phyloP scores from a whole-genome alignment of 2,113 vertebrate species.

The Pygoscelis adeliae region DNA sequence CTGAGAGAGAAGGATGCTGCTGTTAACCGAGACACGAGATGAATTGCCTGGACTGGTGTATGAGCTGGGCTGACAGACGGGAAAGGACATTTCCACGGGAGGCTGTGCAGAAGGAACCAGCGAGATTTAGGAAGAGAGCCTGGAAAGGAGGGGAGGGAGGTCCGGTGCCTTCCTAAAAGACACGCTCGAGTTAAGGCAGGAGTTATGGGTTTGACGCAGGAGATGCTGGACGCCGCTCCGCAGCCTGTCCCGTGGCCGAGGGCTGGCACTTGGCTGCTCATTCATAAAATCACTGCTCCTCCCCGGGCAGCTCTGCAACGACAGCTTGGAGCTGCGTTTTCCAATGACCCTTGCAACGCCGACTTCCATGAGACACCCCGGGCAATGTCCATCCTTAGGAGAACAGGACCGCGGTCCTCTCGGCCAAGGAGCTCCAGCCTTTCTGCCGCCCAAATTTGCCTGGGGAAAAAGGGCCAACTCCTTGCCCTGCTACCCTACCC shows the following conservation, averaged over 20 bases:
- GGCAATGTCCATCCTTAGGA: background rate
- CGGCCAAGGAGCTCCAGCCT: background rate
- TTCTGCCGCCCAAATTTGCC: background rate
- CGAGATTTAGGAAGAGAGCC: background rate
- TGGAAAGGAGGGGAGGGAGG: background rate
- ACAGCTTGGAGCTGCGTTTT: background rate
- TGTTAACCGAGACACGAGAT: background rate
- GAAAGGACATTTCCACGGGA: background rate
- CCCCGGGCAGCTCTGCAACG: background rate
- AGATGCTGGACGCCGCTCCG: background rate
- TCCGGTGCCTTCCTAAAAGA: background rate
- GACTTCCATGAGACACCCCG: background rate
- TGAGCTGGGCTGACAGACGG: background rate
- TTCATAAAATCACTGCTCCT: conserved; percentile 5
- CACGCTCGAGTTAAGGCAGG: rapidly evolving
- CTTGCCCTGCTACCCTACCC: background rate
- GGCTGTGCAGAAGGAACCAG: background rate
- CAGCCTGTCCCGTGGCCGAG: background rate
- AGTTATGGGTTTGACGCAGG: background rate
- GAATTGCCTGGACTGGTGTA: background rate
- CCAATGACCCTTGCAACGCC: background rate
- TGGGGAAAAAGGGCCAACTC: background rate
- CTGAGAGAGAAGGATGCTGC: background rate
- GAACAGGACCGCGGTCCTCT: rapidly evolving
- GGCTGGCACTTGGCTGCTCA: conserved; percentile 6